Conservation (phyloP, 2,888 invertebrate species). For the Plemyria rubiginata region DNA sequence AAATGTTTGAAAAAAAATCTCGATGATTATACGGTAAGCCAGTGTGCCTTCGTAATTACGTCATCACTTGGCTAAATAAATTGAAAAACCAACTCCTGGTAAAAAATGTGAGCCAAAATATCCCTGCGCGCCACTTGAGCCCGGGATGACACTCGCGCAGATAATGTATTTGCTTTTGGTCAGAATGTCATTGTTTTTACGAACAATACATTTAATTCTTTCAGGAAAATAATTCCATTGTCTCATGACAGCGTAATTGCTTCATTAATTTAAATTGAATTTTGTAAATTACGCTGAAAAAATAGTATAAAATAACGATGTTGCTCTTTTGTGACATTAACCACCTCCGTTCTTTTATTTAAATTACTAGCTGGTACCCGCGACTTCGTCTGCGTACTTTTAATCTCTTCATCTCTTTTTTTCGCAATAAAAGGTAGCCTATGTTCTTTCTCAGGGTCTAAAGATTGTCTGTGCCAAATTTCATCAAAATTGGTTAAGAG, state of each 20-base stretch:
- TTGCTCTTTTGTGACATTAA: not conserved
- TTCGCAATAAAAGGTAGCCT: too few species aligned
- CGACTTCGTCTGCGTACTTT: too few species aligned
- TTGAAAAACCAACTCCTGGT: slow-evolving; percentile 77
- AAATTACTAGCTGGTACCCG: too few species aligned
- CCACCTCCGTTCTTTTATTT: too few species aligned
- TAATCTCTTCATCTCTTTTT: too few species aligned
- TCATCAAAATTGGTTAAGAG: too few species aligned
- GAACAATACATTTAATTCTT: slow-evolving; percentile 66
- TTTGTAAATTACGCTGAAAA: slow-evolving; percentile 39
- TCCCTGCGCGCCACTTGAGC: slow-evolving; percentile 69
- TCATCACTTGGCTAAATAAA: slow-evolving; percentile 79
- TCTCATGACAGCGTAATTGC: slow-evolving; percentile 63
- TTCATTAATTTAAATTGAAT: slow-evolving; percentile 67
- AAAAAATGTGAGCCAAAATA: slow-evolving; percentile 72
- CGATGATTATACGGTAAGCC: slow-evolving; percentile 67
- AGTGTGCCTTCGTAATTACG: slow-evolving; percentile 71
- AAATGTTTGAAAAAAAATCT: slow-evolving; percentile 53
- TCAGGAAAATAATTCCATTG: slow-evolving; percentile 59
- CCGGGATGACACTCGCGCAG: slow-evolving; percentile 67
- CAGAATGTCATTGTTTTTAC: slow-evolving; percentile 71
- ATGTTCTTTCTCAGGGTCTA: too few species aligned
- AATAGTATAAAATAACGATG: slow-evolving; percentile 27
- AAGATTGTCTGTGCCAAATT: too few species aligned
- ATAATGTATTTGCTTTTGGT: slow-evolving; percentile 78